Conservation (phyloP, 2,797 vertebrate genomes). For the Gastrophryne carolinensis region DNA sequence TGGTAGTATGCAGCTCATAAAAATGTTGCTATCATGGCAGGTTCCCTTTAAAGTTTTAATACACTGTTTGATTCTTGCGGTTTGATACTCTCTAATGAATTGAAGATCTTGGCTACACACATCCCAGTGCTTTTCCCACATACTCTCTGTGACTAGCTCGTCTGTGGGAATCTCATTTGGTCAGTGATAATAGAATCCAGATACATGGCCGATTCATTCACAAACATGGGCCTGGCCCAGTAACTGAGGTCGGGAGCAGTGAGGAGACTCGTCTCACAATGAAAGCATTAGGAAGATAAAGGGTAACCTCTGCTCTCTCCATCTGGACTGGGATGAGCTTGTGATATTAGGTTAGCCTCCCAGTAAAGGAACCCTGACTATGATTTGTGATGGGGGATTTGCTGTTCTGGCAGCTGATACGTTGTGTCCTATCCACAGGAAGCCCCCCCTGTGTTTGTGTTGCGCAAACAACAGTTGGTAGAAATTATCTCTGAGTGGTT, state of each 20-base stretch:
- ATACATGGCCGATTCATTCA: constrained; percentile 14
- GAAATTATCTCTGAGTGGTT: not conserved
- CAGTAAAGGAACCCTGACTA: not conserved
- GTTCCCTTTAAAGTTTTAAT: too few relatives aligned
- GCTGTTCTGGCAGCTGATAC: not conserved
- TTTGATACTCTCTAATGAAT: too few relatives aligned
- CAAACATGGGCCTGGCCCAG: not conserved
- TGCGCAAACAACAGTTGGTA: too few relatives aligned
- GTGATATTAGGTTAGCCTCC: not conserved
- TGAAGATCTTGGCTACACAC: too few relatives aligned
- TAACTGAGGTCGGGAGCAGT: not conserved
- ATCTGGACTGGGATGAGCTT: not conserved
- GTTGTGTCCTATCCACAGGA: too few relatives aligned
- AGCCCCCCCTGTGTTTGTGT: not conserved
- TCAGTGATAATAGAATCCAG: constrained; percentile 8
- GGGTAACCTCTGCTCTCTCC: not conserved
- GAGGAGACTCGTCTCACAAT: not conserved
- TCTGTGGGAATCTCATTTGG: not conserved
- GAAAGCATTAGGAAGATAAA: constrained; percentile 27
- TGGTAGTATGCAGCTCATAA: too few relatives aligned
- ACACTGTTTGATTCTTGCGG: too few relatives aligned
- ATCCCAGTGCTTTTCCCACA: not conserved
- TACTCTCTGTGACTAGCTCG: not conserved
- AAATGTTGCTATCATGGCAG: too few relatives aligned
- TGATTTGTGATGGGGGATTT: not conserved